These are phyloP conservation scores for Chrysina gloriosa DNA, from an alignment of 2,888 invertebrate species.

Conservation along the genomic window DNA sequence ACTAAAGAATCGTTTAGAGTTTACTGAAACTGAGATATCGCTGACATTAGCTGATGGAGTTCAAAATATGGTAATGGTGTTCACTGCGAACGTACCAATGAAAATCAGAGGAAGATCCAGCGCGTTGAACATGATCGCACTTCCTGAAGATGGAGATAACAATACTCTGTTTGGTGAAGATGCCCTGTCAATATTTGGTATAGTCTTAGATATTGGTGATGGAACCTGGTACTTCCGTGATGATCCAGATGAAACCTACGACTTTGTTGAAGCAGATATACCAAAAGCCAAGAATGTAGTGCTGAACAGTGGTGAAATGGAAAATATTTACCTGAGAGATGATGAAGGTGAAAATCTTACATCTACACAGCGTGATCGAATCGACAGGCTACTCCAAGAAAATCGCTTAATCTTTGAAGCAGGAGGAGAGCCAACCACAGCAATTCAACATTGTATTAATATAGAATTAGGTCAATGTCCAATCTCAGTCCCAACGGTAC, in stretches of 20 bases:
- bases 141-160: not conserved
- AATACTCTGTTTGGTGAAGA: not conserved
- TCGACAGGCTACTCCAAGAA: too few species aligned
- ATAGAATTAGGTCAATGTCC: conserved; percentile 45
- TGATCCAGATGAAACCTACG: not conserved
- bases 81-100: not conserved
- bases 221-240: not conserved
- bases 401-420: too few species aligned
- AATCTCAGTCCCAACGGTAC: conserved; percentile 57
- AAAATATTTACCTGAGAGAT: not conserved
- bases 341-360: not conserved
- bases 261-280: not conserved
- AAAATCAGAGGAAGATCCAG: not conserved
- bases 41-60: not conserved
- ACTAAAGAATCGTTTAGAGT: not conserved
- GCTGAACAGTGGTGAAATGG: too few species aligned
- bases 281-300: too few species aligned
- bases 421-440: not conserved
- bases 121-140: not conserved
- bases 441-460: not conserved
- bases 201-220: not conserved
- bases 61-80: not conserved
- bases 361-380: too few species aligned
- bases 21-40: not conserved
- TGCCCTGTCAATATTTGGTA: not conserved